phyloP scores from a whole-genome alignment of 2,797 vertebrate species.

The Selene dorsalis region DNA sequence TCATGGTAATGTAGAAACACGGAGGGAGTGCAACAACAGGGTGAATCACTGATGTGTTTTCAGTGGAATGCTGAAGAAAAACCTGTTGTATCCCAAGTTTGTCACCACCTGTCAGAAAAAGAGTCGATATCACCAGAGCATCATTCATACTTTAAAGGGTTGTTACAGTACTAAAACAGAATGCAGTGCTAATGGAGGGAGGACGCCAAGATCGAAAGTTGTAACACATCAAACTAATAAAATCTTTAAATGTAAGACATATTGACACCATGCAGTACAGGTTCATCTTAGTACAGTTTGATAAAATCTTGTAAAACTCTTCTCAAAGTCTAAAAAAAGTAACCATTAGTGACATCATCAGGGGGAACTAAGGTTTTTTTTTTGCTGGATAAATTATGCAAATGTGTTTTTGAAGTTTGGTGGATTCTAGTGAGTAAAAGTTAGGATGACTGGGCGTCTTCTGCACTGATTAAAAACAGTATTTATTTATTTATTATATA shows the following conservation, averaged over 20 bases:
- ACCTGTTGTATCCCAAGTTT: neutral
- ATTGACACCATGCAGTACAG: neutral
- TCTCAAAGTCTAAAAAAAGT: neutral
- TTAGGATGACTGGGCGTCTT: neutral
- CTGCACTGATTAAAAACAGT: neutral
- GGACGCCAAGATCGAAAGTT: too few relatives aligned
- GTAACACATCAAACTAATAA: too few relatives aligned
- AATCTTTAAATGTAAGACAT: neutral
- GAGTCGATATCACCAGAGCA: neutral
- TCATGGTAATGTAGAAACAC: neutral
- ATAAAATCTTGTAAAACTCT: neutral
- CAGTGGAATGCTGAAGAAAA: neutral
- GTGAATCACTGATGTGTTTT: neutral
- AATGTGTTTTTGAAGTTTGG: neutral
- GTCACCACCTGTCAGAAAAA: neutral
- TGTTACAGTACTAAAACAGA: too few relatives aligned
- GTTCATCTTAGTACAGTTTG: neutral
- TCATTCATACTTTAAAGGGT: neutral
- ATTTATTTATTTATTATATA: neutral
- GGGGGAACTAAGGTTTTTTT: neutral
- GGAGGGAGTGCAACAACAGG: neutral
- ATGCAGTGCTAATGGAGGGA: too few relatives aligned
- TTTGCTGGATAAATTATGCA: neutral
- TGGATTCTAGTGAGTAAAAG: neutral
- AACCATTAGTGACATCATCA: neutral